Conservation (phyloP, 2,888 invertebrate species). For the Ennomos erosarius region DNA sequence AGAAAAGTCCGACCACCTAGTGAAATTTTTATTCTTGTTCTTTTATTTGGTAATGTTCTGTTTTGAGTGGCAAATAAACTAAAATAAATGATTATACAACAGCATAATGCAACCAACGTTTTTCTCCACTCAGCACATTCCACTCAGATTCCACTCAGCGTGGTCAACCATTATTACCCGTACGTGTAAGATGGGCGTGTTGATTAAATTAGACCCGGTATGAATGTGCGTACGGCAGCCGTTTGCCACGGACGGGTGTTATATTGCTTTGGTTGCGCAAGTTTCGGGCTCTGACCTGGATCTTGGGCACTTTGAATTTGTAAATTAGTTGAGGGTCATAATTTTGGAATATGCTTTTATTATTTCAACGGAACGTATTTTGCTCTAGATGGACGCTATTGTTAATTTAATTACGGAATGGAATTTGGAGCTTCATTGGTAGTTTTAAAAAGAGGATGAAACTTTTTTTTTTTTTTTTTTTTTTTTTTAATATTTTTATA, state of each 20-base stretch:
- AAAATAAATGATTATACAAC: too few relatives aligned
- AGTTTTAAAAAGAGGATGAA: too few relatives aligned
- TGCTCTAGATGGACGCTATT: too few relatives aligned
- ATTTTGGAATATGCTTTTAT: conserved; percentile 1
- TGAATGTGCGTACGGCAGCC: conserved; percentile 28
- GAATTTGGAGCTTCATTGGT: too few relatives aligned
- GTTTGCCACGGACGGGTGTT: conserved; percentile 17
- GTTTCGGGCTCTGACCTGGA: conserved; percentile 21
- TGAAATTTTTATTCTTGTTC: too few relatives aligned
- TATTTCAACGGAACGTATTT: too few relatives aligned
- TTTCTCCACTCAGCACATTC: conserved; percentile 5
- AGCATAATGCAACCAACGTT: neutral
- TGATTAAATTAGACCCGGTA: conserved; percentile 50
- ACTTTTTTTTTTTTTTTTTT: too few relatives aligned
- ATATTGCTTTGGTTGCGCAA: conserved; percentile 25
- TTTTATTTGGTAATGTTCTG: too few relatives aligned
- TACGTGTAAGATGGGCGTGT: conserved; percentile 45
- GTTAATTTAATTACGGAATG: too few relatives aligned
- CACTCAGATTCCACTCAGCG: conserved; percentile 11
- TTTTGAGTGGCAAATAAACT: too few relatives aligned
- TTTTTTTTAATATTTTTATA: too few relatives aligned
- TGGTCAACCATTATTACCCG: conserved; percentile 15
- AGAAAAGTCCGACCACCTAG: too few relatives aligned
- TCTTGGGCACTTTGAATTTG: conserved; percentile 11
- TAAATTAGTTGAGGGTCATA: conserved; percentile 10